phyloP scores from a whole-genome alignment of 2,888 invertebrate species.

The Drosophila multiciliata region DNA sequence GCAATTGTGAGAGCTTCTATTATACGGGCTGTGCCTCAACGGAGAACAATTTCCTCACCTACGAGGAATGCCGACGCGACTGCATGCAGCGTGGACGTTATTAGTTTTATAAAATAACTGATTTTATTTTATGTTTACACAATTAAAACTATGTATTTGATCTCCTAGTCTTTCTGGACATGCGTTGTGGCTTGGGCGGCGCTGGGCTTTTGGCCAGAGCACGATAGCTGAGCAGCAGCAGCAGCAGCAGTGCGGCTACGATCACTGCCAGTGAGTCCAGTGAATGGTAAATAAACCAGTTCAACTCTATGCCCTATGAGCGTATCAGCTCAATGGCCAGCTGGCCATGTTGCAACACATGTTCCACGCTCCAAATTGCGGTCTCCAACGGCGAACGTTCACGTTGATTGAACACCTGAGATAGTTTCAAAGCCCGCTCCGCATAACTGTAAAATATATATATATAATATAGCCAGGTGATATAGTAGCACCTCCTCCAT shows the following conservation, averaged over 20 bases:
- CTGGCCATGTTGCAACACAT: conserved; percentile 84
- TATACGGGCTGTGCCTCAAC: conserved; percentile 80
- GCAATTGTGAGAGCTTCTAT: conserved; percentile 79
- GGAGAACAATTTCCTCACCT: conserved; percentile 79
- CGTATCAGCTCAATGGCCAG: conserved; percentile 66
- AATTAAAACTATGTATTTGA: conserved; percentile 16
- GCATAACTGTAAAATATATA: conserved; percentile 62
- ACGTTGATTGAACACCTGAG: conserved; percentile 86
- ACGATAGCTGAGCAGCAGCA: conserved; percentile 7
- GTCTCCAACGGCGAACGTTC: conserved; percentile 86
- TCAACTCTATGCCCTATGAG: conserved; percentile 79
- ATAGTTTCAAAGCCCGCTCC: conserved; percentile 84
- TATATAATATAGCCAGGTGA: not conserved
- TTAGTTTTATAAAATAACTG: conserved; percentile 26
- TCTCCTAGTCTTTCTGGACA: conserved; percentile 4
- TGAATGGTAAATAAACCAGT: conserved; percentile 83
- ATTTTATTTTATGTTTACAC: conserved; percentile 1
- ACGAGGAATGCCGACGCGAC: conserved; percentile 80
- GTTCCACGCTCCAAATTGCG: conserved; percentile 87
- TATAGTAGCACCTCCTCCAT: not conserved
- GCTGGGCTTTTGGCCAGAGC: not conserved
- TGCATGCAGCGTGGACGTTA: conserved; percentile 78
- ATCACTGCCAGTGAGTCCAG: conserved; percentile 76
- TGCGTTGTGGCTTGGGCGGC: not conserved
- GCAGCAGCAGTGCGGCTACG: conserved; percentile 3